Base-by-base conservation (phyloP, 2,113 vertebrate species). In the Procavia capensis region DNA sequence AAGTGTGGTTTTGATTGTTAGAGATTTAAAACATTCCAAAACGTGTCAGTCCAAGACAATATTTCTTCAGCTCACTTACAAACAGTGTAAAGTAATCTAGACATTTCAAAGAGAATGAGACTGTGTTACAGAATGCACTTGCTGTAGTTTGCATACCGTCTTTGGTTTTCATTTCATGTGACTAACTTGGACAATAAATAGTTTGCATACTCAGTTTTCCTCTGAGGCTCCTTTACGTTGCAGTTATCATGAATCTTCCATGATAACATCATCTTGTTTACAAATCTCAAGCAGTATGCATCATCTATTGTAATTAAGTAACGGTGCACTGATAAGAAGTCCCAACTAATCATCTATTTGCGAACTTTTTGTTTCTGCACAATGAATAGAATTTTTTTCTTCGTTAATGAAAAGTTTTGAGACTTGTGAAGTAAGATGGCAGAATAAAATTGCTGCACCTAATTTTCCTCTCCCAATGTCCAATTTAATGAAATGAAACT, bases 241-340 rank as follows among this genome's bases (percentile, higher is more conserved):
- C 91, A 97, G 93, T 96, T 97, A 96, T 95, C 93, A 92, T 90
- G 97, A 98, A 98, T 98, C 97, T 95, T 95, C 97, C 96, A 95
- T 95, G 98, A 98, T 93, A 98, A 98, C 54, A 97, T 98, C 85
- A 96, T 96, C 97, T 97, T 98, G 95, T 98, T 98, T 98, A 98
- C 96, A 97, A 98, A 97, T 97, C 95, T 97, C 97, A 97, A 97
- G 97, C 98, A 98, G 97, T 98, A 98, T 98, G 98, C 98, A 98
- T 98, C n/a, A 96, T 90, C 96, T 98, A 98, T 98, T 98, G 97
- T 98, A 98, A 98, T 98, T 98, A 98, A 98, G 91, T 94, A 93
- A 95, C 98, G 98, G 91, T 97, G 97, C 94, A 94, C 81, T 88
- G 93, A 89, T 97, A 98, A 98, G 97, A 29, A 89, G 50, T 41